Base-by-base conservation (phyloP, 2,797 vertebrate genomes). In the Echiichthys vipera region DNA sequence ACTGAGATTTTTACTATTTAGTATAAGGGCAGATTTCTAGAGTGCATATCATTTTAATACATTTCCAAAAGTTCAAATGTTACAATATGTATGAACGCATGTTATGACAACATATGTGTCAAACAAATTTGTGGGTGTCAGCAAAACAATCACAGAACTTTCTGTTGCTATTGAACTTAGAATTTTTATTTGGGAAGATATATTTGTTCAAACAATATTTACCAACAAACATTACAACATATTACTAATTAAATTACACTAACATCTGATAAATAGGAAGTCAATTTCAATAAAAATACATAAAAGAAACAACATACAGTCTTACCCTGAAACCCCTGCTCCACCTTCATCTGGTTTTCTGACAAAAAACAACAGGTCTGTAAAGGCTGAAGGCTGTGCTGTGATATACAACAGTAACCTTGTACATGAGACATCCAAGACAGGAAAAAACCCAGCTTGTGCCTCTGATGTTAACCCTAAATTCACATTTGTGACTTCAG, bases 181-280 rank as follows among this genome's bases (percentile, higher is more conserved):
- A 6, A 82, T 37, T 85, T 86, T 90, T 86, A 90, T 89, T 87
- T 68, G 43, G 42, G 65, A 77, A 76, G 77, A 77, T 77, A 84
- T 69, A 65, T 61, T 69, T 69, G 59, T 42, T 46, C 50, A 76
- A 75, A 83, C 72, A 79, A 51, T 45, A 67, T 64, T 51, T 65
- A 82, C 50, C 34, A 82, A 83, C 63, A 82, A 64, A 88, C 37
- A 14, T n/a, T 64, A 82, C 78, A 69, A 49, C 76, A 78, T 63
- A 64, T 61, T 78, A 83, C 36, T 67, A 45, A 88, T 46, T 78
- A 71, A 77, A 74, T 78, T 29, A 80, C 72, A 85, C 46, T 59
- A 63, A 63, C 67, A 67, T 67, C 80, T 77, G 65, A 83, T 83
- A 87, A 81, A 78, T 73, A 80, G 18, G 11, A 50, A 51, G 30